These are phyloP conservation scores for Leptobrachium leishanense DNA, from an alignment of 2,113 vertebrate genomes.

Conservation along the genomic window DNA sequence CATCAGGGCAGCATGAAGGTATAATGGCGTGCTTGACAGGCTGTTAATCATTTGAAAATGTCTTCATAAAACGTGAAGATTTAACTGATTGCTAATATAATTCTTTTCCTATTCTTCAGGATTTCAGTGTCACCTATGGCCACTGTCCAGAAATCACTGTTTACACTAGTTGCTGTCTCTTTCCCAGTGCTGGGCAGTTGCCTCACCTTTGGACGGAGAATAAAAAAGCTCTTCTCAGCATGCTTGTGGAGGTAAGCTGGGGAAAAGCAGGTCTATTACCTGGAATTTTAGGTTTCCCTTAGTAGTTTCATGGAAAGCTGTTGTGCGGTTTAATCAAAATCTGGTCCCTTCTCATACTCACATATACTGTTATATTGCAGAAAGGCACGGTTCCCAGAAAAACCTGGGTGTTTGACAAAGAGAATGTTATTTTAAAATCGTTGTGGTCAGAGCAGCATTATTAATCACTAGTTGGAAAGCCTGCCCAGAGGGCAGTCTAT, in stretches of 20 bases:
- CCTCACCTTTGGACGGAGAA: constrained; percentile 85
- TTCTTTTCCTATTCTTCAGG: constrained; percentile 63
- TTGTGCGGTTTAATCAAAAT: too few relatives aligned
- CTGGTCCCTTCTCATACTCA: too few relatives aligned
- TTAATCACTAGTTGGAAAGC: too few relatives aligned
- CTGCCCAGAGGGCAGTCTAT: too few relatives aligned
- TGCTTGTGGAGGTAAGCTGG: constrained; percentile 88
- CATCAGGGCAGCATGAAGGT: constrained; percentile 98
- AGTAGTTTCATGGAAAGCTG: too few relatives aligned
- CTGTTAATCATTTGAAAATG: constrained; percentile 15
- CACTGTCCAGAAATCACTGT: constrained; percentile 96
- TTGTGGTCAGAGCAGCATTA: too few relatives aligned
- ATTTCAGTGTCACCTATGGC: constrained; percentile 88
- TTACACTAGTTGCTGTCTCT: constrained; percentile 91
- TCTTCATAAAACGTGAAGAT: constrained; percentile 4
- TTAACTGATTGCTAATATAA: constrained; percentile 17
- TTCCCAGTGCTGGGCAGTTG: constrained; percentile 82
- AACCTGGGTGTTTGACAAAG: too few relatives aligned
- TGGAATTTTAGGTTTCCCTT: too few relatives aligned
- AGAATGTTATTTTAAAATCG: too few relatives aligned
- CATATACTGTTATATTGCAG: too few relatives aligned
- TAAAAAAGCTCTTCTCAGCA: constrained; percentile 89
- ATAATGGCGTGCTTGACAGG: constrained; percentile 25
- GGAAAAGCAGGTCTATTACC: too few relatives aligned
- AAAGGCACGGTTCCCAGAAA: too few relatives aligned